Percentiles rank a stretch among this genome's conserved stretches.
phyloP scores from a whole-genome alignment of 2,113 vertebrate species.

The Halcyon senegalensis region DNA sequence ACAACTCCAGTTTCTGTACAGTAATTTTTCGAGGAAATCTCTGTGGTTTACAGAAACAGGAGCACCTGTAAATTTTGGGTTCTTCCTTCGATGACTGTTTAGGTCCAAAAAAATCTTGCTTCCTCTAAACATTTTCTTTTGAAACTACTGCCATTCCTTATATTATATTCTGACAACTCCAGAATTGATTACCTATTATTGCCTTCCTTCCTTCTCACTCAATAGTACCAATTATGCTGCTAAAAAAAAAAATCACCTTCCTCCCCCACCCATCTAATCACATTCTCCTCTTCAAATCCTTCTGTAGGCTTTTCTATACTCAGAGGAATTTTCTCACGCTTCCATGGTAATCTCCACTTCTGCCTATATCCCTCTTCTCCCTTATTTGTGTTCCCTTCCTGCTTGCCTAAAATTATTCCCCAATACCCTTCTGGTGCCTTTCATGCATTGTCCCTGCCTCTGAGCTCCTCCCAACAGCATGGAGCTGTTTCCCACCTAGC shows the following conservation, averaged over 20 bases:
- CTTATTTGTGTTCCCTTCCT: background rate
- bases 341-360: slow-evolving; percentile 25
- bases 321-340: slow-evolving; percentile 8
- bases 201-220: background rate
- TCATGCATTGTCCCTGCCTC: background rate
- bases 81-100: background rate
- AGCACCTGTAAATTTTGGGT: background rate
- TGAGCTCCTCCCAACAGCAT: background rate
- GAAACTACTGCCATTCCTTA: background rate
- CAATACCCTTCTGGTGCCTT: background rate
- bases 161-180: background rate
- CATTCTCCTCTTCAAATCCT: slow-evolving; percentile 27
- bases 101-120: background rate
- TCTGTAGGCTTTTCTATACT: background rate
- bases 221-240: slow-evolving; percentile 1
- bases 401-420: background rate
- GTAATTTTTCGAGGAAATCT: background rate
- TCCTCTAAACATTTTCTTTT: background rate
- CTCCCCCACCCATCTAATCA: background rate
- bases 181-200: slow-evolving; percentile 1
- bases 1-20: background rate
- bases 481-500: background rate
- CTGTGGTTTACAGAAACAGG: background rate
- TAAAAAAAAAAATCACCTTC: background rate
- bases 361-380: background rate